Conservation (phyloP, 2,797 vertebrate genomes). For the Crenuchus spilurus region DNA sequence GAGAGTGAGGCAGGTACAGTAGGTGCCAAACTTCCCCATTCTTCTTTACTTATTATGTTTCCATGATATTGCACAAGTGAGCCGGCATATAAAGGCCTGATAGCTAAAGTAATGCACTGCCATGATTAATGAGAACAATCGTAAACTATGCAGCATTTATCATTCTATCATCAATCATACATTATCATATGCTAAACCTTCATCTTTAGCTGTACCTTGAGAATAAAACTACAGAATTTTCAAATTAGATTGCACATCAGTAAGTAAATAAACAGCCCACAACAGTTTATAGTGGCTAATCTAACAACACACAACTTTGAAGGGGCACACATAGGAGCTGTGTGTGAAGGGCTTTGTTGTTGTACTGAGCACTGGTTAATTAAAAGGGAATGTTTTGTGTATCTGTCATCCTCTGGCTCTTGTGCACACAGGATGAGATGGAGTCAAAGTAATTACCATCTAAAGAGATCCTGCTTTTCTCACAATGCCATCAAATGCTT, state of each 20-base stretch:
- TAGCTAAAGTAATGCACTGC: neutral
- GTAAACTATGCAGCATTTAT: neutral
- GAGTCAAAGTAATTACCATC: conserved; percentile 61
- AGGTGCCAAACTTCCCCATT: neutral
- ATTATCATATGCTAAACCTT: neutral
- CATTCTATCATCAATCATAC: conserved; percentile 12
- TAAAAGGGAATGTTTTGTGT: conserved; percentile 62
- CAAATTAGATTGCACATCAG: conserved; percentile 22
- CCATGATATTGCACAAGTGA: neutral
- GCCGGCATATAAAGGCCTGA: neutral
- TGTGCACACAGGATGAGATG: conserved; percentile 44
- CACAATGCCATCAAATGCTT: conserved; percentile 40
- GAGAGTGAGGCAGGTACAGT: neutral
- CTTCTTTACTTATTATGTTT: neutral
- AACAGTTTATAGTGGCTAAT: conserved; percentile 15
- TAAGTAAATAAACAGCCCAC: conserved; percentile 20
- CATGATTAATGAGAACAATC: conserved; percentile 1
- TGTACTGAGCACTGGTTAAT: conserved; percentile 61
- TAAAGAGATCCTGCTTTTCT: conserved; percentile 46
- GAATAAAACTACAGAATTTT: neutral
- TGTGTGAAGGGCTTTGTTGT: conserved; percentile 48
- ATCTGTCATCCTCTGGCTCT: conserved; percentile 58
- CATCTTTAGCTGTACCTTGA: neutral
- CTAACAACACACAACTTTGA: neutral
- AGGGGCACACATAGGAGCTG: conserved; percentile 34